Evolutionary conservation across 2,888 invertebrate genomes (phyloP).

Genomic region (Agonopterix arenella): DNA sequence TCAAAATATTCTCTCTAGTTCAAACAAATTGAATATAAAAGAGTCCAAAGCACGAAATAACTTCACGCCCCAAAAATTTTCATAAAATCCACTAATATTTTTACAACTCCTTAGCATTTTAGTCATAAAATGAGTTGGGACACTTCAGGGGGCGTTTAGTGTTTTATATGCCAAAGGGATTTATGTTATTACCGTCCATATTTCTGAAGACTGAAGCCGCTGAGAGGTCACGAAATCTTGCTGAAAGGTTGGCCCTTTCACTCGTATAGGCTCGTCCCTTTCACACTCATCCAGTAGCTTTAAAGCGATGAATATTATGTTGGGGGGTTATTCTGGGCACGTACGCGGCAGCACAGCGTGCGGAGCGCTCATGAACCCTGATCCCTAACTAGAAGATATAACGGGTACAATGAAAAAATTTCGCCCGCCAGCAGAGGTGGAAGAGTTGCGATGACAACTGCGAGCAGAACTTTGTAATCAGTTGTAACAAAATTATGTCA

Average conservation of each 20-base stretch:
- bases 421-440: conserved; percentile 47
- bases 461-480: conserved; percentile 66
- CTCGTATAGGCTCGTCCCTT: conserved; percentile 37
- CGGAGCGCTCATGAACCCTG: conserved; percentile 69
- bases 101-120: conserved; percentile 36
- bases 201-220: conserved; percentile 72
- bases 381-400: conserved; percentile 66
- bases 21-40: not conserved
- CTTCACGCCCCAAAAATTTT: conserved; percentile 38
- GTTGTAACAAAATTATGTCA: conserved; percentile 70
- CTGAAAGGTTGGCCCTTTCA: conserved; percentile 43
- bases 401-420: conserved; percentile 68
- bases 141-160: conserved; percentile 72
- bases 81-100: conserved; percentile 48
- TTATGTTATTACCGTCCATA: conserved; percentile 77
- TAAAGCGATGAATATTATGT: conserved; percentile 72
- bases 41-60: conserved; percentile 20
- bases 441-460: conserved; percentile 72
- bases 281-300: conserved; percentile 51
- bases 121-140: conserved; percentile 55
- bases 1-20: not conserved
- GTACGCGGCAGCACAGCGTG: conserved; percentile 56
- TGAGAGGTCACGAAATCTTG: conserved; percentile 76
- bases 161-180: conserved; percentile 77
- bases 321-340: conserved; percentile 63